Evolutionary conservation across 2,797 vertebrate genomes (phyloP).

Genomic region (Sarcophilus harrisii): DNA sequence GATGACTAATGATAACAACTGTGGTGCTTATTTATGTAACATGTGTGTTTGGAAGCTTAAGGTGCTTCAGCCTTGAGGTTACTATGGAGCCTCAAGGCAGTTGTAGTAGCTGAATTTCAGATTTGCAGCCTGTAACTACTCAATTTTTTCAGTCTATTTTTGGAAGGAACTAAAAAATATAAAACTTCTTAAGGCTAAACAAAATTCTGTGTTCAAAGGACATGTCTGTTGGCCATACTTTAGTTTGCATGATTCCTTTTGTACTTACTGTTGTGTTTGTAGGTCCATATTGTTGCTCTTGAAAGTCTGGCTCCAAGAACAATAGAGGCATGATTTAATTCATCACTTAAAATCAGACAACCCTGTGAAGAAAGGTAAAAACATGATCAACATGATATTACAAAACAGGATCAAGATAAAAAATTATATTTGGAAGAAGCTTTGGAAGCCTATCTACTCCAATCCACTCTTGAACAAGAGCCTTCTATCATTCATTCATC

Average conservation of each 20-base stretch:
- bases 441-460: not conserved
- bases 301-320: slow-evolving; percentile 94
- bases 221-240: slow-evolving; percentile 34
- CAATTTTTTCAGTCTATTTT: not conserved
- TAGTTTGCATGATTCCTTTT: slow-evolving; percentile 33
- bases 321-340: slow-evolving; percentile 95
- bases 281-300: slow-evolving; percentile 92
- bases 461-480: not conserved
- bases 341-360: slow-evolving; percentile 96
- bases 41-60: slow-evolving; percentile 37
- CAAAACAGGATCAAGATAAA: not conserved
- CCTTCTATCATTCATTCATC: not conserved
- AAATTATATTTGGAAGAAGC: not conserved
- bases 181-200: slow-evolving; percentile 8
- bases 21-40: slow-evolving; percentile 55
- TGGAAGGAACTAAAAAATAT: not conserved
- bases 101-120: slow-evolving; percentile 37
- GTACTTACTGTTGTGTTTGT: slow-evolving; percentile 97
- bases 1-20: not conserved
- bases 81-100: slow-evolving; percentile 63
- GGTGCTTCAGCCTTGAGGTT: slow-evolving; percentile 53
- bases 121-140: not conserved
- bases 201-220: slow-evolving; percentile 43
- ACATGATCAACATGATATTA: not conserved
- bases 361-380: slow-evolving; percentile 87